Percentiles rank a stretch among this genome's conserved stretches.
phyloP scores from a whole-genome alignment of 2,888 invertebrate species.

The Leucoptera coffeella region DNA sequence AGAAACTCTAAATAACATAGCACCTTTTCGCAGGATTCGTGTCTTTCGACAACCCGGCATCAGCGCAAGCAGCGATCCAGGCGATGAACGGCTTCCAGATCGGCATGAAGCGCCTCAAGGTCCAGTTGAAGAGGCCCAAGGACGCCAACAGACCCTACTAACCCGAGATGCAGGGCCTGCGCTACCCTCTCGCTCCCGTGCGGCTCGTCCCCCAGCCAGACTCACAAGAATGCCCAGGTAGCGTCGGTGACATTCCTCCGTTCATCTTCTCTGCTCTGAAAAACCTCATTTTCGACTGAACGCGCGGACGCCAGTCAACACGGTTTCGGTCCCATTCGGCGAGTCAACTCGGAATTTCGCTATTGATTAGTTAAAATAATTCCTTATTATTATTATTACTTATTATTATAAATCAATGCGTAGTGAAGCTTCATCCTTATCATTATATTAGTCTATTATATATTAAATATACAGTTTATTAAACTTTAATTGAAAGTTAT shows the following conservation, averaged over 20 bases:
- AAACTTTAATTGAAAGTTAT: constrained; percentile 54
- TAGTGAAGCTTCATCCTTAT: constrained; percentile 56
- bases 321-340: constrained; percentile 33
- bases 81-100: constrained; percentile 99
- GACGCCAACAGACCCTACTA: constrained; percentile 98
- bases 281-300: too few species aligned
- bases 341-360: constrained; percentile 62
- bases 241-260: too few species aligned
- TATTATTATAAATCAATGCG: constrained; percentile 46
- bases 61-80: constrained; percentile 97
- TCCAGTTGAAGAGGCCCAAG: constrained; percentile 98
- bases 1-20: too few species aligned
- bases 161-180: constrained; percentile 58
- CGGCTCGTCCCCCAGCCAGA: constrained; percentile 1
- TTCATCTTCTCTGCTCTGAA: too few species aligned
- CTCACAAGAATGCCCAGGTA: too few species aligned
- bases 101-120: constrained; percentile 99
- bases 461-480: constrained; percentile 55
- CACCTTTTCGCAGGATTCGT: constrained; percentile 90
- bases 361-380: constrained; percentile 60
- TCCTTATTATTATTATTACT: too few species aligned
- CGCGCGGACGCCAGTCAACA: neutral
- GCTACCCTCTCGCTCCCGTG: constrained; percentile 13
- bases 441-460: constrained; percentile 55
- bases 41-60: constrained; percentile 97